These are phyloP conservation scores for Anolis carolinensis DNA, from an alignment of 2,113 vertebrate species.

Conservation along the genomic window DNA sequence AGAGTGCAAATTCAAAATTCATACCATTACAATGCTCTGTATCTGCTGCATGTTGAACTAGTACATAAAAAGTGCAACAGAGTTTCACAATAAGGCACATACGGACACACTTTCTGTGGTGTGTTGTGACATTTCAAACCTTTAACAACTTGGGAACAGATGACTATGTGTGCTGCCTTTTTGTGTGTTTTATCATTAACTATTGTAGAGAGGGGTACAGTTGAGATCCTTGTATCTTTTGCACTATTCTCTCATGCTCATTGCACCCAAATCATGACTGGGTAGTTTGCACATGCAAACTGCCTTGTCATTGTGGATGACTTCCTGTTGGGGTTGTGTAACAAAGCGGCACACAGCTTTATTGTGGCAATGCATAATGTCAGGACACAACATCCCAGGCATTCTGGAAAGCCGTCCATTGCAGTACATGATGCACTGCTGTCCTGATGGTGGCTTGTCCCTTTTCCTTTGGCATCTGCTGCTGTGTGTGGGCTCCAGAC, in stretches of 20 bases:
- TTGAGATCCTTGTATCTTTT: too few species aligned
- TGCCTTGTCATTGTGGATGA: background rate
- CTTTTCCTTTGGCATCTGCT: constrained; percentile 12
- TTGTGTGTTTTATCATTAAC: background rate
- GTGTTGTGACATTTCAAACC: background rate
- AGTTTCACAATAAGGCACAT: background rate
- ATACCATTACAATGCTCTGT: too few species aligned
- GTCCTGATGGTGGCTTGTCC: background rate
- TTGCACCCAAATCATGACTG: background rate
- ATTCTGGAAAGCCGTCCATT: background rate
- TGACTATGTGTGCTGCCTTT: background rate
- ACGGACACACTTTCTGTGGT: background rate
- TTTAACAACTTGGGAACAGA: background rate
- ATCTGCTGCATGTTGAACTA: too few species aligned
- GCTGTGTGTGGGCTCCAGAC: constrained; percentile 15
- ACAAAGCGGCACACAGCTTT: too few species aligned
- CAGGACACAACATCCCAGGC: background rate
- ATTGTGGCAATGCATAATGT: background rate
- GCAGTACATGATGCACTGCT: background rate
- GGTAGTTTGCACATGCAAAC: background rate
- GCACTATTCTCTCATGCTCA: background rate
- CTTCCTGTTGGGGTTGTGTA: background rate
- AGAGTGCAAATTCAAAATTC: too few species aligned
- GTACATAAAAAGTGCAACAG: too few species aligned
- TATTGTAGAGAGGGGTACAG: background rate